phyloP scores from a whole-genome alignment of 2,797 vertebrate species.

The Vespertilio murinus region DNA sequence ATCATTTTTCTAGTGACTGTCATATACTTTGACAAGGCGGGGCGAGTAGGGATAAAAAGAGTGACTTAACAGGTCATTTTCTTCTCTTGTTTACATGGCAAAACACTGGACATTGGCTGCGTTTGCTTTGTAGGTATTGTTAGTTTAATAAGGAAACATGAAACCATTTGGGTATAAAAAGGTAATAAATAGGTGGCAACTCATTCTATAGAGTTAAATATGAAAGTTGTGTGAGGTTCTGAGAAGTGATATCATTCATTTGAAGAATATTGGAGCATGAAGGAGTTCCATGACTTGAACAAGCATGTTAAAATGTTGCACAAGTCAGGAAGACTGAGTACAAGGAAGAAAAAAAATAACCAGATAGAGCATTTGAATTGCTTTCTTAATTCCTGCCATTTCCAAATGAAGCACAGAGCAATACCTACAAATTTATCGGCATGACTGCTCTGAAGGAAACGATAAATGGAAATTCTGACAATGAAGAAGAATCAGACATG shows the following conservation, averaged over 20 bases:
- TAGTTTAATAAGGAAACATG: not conserved
- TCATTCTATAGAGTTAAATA: not conserved
- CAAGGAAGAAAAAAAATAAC: not conserved
- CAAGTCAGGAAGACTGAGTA: not conserved
- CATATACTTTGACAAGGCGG: not conserved
- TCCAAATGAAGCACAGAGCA: slow-evolving; percentile 2
- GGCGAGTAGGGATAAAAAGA: not conserved
- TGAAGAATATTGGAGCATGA: not conserved
- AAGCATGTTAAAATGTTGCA: not conserved
- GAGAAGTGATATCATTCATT: not conserved
- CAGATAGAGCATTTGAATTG: not conserved
- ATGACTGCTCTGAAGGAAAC: not conserved
- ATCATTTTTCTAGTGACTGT: not conserved
- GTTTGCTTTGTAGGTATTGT: not conserved
- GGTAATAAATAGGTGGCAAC: not conserved
- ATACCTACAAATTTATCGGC: not conserved
- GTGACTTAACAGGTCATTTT: not conserved
- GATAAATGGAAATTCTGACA: not conserved
- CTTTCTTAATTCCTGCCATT: slow-evolving; percentile 50
- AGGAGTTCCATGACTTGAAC: not conserved
- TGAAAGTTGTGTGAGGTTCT: not conserved
- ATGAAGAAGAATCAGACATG: not conserved
- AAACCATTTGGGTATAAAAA: not conserved
- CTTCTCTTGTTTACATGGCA: not conserved
- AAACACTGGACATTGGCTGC: not conserved